phyloP scores from a whole-genome alignment of 2,113 vertebrate genomes.

The Limnothrissa miodon region DNA sequence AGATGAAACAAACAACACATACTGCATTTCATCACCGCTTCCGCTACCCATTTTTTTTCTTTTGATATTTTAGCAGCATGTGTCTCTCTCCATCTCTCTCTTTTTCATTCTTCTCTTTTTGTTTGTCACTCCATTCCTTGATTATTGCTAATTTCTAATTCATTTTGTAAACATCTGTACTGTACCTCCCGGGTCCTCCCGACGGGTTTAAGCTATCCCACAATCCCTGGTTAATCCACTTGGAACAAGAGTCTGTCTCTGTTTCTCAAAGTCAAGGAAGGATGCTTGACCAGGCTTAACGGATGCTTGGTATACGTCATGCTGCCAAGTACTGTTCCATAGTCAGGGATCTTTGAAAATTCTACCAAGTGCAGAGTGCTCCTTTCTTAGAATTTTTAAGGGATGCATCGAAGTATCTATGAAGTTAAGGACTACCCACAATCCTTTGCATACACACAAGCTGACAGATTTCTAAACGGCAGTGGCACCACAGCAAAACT shows the following conservation, averaged over 20 bases:
- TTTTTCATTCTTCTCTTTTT: constrained; percentile 19
- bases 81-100: background rate
- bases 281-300: no score
- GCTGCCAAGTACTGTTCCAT: no score
- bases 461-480: no score
- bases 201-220: constrained; percentile 40
- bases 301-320: no score
- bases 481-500: no score
- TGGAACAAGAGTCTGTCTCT: background rate
- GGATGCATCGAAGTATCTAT: no score
- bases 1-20: background rate
- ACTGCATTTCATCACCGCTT: background rate
- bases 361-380: no score
- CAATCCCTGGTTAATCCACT: constrained; percentile 27
- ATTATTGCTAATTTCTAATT: constrained; percentile 41
- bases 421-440: no score
- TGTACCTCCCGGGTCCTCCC: constrained; percentile 45
- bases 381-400: no score
- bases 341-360: no score
- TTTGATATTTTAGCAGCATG: constrained; percentile 51
- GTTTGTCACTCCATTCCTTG: constrained; percentile 23
- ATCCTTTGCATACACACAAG: no score
- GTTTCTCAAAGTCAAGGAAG: no score
- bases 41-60: constrained; percentile 1
- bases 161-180: constrained; percentile 36